Evolutionary conservation across 2,888 invertebrate species (phyloP).

Genomic region (Cryptops parisi): DNA sequence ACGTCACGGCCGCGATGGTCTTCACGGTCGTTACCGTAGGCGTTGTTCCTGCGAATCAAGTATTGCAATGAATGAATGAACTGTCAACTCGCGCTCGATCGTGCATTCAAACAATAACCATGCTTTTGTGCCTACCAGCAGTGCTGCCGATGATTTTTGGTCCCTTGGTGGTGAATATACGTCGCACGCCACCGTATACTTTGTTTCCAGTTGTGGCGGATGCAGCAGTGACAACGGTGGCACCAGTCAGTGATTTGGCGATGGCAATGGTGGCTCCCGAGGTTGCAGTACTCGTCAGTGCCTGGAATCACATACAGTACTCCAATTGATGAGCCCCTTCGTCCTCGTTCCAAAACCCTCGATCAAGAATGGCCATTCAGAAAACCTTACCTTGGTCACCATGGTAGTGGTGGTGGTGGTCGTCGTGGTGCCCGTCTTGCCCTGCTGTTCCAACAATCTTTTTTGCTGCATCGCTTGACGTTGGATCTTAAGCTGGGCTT

Average conservation of each 20-base stretch:
- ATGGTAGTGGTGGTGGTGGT: slow-evolving; percentile 15
- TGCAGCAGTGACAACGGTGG: slow-evolving; percentile 13
- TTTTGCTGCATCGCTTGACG: slow-evolving; percentile 81
- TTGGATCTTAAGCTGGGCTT: slow-evolving; percentile 75
- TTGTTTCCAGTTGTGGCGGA: slow-evolving; percentile 8
- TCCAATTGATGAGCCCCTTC: no score
- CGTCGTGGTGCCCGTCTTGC: slow-evolving; percentile 26
- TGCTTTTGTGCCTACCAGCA: no score
- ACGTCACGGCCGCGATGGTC: slow-evolving; percentile 6
- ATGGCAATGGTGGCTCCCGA: no score
- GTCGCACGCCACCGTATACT: slow-evolving; percentile 20
- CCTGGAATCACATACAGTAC: no score
- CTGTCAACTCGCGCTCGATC: no score
- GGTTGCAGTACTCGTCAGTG: no score
- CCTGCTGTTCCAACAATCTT: slow-evolving; percentile 32
- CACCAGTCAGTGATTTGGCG: slow-evolving; percentile 18
- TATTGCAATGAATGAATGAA: no score
- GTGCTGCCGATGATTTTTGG: slow-evolving; percentile 14
- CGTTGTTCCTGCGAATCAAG: slow-evolving; percentile 12
- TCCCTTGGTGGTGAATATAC: slow-evolving; percentile 22
- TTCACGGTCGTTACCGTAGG: slow-evolving; percentile 12
- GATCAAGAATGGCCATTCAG: no score
- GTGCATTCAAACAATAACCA: no score
- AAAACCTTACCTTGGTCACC: not conserved
- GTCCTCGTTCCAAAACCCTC: no score